Evolutionary conservation across 2,797 vertebrate genomes (phyloP).

Genomic region (Sebastes nivosus): DNA sequence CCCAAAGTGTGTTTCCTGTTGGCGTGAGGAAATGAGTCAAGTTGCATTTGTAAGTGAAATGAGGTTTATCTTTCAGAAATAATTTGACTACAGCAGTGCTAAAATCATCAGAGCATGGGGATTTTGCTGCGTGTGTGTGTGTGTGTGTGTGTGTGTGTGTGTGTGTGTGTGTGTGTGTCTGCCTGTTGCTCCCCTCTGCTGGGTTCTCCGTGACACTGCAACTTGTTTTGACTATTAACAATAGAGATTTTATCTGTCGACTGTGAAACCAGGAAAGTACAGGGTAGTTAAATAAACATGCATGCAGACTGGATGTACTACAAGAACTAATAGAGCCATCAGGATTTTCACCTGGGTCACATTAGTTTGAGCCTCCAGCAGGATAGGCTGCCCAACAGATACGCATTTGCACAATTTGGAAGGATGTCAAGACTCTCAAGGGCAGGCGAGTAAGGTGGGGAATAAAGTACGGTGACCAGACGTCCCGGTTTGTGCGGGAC

Average conservation of each 20-base stretch:
- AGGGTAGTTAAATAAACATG: neutral
- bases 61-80: conserved; percentile 33
- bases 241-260: neutral
- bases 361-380: neutral
- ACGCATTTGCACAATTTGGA: neutral
- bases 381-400: neutral
- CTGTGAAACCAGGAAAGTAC: neutral
- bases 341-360: neutral
- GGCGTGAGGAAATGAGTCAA: conserved; percentile 4
- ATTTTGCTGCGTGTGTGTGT: neutral
- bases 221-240: conserved; percentile 33
- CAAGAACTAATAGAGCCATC: neutral
- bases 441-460: neutral
- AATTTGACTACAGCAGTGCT: conserved; percentile 16
- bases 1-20: neutral
- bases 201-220: conserved; percentile 71
- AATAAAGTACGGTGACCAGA: neutral
- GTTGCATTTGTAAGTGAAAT: conserved; percentile 55
- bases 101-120: conserved; percentile 3
- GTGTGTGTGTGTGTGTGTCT: neutral
- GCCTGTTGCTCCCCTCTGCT: conserved; percentile 80
- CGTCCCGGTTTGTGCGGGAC: neutral
- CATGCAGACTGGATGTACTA: neutral
- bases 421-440: neutral
- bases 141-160: neutral